phyloP scores from a whole-genome alignment of 2,113 vertebrate genomes.

The Tinamus guttatus region DNA sequence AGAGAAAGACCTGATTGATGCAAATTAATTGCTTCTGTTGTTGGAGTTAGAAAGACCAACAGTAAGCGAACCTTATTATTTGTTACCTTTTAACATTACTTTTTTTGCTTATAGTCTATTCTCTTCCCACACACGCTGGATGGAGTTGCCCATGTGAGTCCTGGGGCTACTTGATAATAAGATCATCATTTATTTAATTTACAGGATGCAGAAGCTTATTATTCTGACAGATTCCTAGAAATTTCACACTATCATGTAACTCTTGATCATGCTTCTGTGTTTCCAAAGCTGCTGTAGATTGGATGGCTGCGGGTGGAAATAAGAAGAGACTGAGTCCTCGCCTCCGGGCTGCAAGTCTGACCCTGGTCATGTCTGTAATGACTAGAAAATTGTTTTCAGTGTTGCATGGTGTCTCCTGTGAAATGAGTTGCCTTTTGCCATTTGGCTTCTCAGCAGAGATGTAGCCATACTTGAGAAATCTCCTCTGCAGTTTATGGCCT shows the following conservation, averaged over 20 bases:
- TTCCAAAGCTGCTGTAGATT: background rate
- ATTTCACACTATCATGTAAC: background rate
- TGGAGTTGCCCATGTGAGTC: background rate
- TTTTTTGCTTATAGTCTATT: background rate
- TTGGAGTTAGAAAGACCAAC: background rate
- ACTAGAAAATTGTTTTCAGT: background rate
- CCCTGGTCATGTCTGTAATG: background rate
- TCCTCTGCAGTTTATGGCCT: background rate
- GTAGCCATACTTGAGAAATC: background rate
- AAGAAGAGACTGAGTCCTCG: background rate
- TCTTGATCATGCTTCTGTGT: background rate
- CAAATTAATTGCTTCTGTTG: slow-evolving; percentile 38
- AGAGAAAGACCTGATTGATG: background rate
- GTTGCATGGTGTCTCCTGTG: background rate
- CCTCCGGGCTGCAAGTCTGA: background rate
- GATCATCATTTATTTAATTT: background rate
- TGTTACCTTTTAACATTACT: background rate
- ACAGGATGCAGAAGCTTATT: background rate
- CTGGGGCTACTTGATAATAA: background rate
- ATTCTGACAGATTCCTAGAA: background rate
- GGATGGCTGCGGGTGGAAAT: background rate
- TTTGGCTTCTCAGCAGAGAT: background rate
- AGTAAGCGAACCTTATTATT: slow-evolving; percentile 25
- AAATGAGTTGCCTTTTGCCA: background rate
- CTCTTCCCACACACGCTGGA: background rate